Percentiles rank a stretch among this genome's conserved stretches.
Conservation (phyloP, 2,797 vertebrate species). For the Syndactyla subalaris region DNA sequence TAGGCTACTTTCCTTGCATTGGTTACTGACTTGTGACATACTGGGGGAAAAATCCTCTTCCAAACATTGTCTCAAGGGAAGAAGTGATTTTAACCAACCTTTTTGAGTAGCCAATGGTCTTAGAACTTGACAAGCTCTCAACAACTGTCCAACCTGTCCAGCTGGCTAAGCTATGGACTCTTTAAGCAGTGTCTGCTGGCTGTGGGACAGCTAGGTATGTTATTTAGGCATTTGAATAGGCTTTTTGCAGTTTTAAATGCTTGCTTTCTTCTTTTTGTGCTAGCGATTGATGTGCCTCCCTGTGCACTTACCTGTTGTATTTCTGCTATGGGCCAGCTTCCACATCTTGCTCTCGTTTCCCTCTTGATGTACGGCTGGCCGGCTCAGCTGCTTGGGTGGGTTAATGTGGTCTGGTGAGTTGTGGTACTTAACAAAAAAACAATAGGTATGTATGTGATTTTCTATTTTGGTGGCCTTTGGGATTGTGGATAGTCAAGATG, state of each 20-base stretch:
- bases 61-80: not conserved
- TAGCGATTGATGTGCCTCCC: not conserved
- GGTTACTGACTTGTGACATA: not conserved
- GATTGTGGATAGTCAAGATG: not conserved
- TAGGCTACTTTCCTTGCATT: not conserved
- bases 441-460: not conserved
- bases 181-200: not conserved
- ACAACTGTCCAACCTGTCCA: not conserved
- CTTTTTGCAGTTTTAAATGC: not conserved
- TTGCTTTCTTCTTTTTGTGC: not conserved
- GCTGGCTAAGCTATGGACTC: not conserved
- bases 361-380: not conserved
- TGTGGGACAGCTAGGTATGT: not conserved
- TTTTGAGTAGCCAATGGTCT: not conserved
- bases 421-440: not conserved
- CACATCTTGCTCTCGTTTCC: not conserved
- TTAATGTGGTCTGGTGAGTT: not conserved
- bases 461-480: not conserved
- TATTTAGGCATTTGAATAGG: not conserved
- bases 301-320: not conserved
- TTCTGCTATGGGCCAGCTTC: not conserved
- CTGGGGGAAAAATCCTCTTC: not conserved
- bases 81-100: not conserved
- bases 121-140: not conserved
- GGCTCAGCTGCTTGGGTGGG: not conserved